Base-by-base conservation (phyloP, 2,113 vertebrate species). In the Brachypteracias leptosomus region DNA sequence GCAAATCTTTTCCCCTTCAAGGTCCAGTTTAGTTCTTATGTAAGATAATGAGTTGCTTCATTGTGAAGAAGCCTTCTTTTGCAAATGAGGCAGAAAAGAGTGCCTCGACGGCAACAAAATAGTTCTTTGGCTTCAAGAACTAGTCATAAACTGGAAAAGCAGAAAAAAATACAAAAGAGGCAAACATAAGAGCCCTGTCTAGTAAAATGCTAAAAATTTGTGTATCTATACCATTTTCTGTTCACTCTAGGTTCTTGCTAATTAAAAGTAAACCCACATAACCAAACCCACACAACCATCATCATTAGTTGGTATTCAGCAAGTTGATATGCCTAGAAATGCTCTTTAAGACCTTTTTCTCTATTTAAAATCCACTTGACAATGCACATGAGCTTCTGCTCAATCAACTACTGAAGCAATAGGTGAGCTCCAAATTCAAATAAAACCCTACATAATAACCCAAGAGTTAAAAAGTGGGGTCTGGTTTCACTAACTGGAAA, bases 191-290 rank as follows among this genome's bases (percentile, higher is more conserved):
- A 79, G 38, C 6, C 6, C 10, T 29, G 12, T 17, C 15, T 63
- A 74, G 14, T 11, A 72, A 81, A 92, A 84, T 14, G 22, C 42
- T 75, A 40, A 82, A 42, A 89, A 52, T 8, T 2, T 22, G 2
- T 25, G 70, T 26, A 16, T 17, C 7, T 1, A 36, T 9, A 10
- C 4, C 42, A 38, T 38, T 80, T 95, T 49, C 20, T 58, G 36
- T 61, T 58, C 28, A 31, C 22, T 46, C 31, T 52, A 59, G 10
- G 29, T 51, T 65, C 51, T 65, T 91, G 36, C 36, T 63, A 70
- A 87, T 89, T 54, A 89, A 46, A 90, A 95, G 65, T 21, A 95
- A 91, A 92, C 44, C 93, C 94, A 87, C 47, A 85, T 72, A 95
- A 91, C n/a, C n/a, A n/a, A 91, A 92, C 44, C 93, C 94, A 87